phyloP scores from a whole-genome alignment of 2,797 vertebrate species.

The Sciurus vulgaris region DNA sequence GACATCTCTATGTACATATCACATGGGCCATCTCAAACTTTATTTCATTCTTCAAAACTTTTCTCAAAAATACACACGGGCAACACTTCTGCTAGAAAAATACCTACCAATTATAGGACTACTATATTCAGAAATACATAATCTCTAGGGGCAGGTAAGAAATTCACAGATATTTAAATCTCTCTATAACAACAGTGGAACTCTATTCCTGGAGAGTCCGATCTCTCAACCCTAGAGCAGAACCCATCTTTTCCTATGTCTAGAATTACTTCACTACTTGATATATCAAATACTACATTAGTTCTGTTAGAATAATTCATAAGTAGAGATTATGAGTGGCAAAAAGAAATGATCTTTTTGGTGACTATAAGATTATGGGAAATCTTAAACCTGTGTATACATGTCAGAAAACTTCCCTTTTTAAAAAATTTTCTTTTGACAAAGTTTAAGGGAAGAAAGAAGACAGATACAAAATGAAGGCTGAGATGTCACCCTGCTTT shows the following conservation, averaged over 20 bases:
- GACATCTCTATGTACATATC: not conserved
- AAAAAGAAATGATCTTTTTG: slow-evolving; percentile 26
- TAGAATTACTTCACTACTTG: not conserved
- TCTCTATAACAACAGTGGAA: not conserved
- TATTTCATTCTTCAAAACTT: not conserved
- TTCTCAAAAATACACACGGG: not conserved
- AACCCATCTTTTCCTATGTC: not conserved
- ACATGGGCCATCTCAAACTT: slow-evolving; percentile 17
- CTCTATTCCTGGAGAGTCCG: not conserved
- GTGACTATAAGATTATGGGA: not conserved
- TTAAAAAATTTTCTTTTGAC: too few species aligned
- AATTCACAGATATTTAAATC: not conserved
- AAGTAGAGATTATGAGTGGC: not conserved
- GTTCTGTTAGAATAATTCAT: not conserved
- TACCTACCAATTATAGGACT: not conserved
- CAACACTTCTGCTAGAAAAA: slow-evolving; percentile 33
- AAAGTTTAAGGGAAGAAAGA: not conserved
- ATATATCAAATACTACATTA: not conserved
- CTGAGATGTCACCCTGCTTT: too few species aligned
- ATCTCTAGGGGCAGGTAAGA: slow-evolving; percentile 46
- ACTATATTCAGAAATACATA: slow-evolving; percentile 10
- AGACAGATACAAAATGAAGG: too few species aligned
- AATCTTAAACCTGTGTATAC: not conserved
- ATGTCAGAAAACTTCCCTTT: not conserved
- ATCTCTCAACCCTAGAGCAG: not conserved